Evolutionary conservation across 2,113 vertebrate species (phyloP).

Genomic region (Murina feae): DNA sequence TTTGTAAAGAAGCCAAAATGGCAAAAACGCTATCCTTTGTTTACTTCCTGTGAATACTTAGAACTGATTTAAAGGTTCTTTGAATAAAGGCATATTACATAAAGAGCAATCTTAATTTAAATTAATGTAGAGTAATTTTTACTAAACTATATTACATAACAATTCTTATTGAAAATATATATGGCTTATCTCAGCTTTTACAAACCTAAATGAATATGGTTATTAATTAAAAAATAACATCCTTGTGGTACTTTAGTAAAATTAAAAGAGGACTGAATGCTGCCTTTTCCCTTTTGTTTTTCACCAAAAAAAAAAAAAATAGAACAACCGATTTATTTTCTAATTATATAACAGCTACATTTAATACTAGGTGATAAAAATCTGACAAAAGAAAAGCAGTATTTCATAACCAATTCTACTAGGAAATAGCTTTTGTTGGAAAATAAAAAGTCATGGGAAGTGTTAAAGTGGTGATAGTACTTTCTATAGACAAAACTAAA

Average conservation of each 20-base stretch:
- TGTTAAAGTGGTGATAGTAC: background rate
- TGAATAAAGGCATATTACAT: background rate
- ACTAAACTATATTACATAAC: constrained; percentile 21
- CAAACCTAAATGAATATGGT: background rate
- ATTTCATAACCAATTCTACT: constrained; percentile 7
- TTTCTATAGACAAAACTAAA: background rate
- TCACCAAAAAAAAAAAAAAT: background rate
- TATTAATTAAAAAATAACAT: constrained; percentile 20
- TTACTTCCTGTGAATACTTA: background rate
- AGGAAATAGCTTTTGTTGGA: background rate
- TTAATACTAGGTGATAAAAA: background rate
- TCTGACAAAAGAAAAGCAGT: background rate
- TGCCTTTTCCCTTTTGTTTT: constrained; percentile 9
- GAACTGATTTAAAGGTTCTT: background rate
- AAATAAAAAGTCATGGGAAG: background rate
- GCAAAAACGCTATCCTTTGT: background rate
- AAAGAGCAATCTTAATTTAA: background rate
- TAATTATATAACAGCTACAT: constrained; percentile 17
- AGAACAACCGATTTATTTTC: background rate
- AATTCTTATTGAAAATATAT: background rate
- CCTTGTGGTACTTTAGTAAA: background rate
- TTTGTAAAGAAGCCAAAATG: background rate
- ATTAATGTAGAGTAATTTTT: constrained; percentile 19
- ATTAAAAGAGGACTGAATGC: background rate
- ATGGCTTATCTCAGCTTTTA: background rate